Evolutionary conservation across 2,113 vertebrate genomes (phyloP).

Genomic region (Globicephala melas): DNA sequence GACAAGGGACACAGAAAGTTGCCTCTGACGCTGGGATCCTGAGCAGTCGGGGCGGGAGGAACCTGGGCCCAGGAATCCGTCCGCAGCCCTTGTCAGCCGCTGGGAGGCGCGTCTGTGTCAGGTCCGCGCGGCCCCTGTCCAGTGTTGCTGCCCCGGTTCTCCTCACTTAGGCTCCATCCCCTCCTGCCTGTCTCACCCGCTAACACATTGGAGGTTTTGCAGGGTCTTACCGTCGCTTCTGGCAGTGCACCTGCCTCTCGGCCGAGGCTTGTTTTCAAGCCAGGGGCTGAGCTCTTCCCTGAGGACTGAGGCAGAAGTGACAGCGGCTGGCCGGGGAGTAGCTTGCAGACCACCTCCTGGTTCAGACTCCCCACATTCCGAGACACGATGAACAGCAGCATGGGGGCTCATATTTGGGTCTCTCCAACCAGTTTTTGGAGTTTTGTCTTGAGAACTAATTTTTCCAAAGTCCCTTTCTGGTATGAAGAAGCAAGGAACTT

Average conservation of each 20-base stretch:
- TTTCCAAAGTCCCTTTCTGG: constrained; percentile 9
- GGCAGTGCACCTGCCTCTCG: accelerated
- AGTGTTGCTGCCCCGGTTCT: neutral
- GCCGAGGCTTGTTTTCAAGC: neutral
- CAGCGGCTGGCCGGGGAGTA: neutral
- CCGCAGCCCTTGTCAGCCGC: neutral
- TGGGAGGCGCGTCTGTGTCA: neutral
- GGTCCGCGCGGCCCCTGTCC: neutral
- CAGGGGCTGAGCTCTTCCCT: neutral
- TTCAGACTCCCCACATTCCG: neutral
- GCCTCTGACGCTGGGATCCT: neutral
- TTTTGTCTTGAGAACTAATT: neutral
- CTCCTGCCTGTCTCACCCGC: neutral
- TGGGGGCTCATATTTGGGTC: constrained; percentile 33
- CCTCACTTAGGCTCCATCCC: neutral
- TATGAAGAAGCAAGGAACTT: neutral
- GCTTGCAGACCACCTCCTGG: neutral
- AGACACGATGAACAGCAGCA: constrained; percentile 39
- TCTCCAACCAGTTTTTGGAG: neutral
- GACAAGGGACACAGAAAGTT: neutral
- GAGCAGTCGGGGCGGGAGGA: neutral
- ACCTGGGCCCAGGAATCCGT: too few relatives aligned
- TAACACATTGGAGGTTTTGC: neutral
- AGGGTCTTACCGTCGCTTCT: neutral
- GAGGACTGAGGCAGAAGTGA: neutral